Base-by-base conservation (phyloP, 2,797 vertebrate species). In the Crocidura indochinensis region DNA sequence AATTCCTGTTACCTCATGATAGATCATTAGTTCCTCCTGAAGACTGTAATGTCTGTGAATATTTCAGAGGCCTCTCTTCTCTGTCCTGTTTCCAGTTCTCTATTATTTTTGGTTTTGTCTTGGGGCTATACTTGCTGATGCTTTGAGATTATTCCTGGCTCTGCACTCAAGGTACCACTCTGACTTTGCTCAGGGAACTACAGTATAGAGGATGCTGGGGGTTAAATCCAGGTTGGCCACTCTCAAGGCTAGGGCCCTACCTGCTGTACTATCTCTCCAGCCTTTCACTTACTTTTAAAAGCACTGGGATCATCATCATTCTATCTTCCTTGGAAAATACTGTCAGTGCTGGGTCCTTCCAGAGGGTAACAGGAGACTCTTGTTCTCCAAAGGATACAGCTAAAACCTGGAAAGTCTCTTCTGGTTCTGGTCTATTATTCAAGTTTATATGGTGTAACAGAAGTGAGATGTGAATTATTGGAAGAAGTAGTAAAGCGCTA, bases 81-180 rank as follows among this genome's bases (percentile, higher is more conserved):
- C 27, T 75, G 19, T 87, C 15, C 31, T 91, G 4, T 67, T 94
- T 93, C 92, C 85, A 31, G 8, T 88, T 86, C 91, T 87, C 15
- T 81, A 72, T 93, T 90, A 44, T 60, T 74, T 84, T 87, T 83
- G 60, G 72, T 38, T 38, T 38, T 38, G 38, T 38, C 38, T 38
- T 38, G 38, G 38, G 38, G 38, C 2, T 38, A 2, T 38, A 38
- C 38, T 38, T 38, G 38, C 38, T 38, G 38, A 38, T 38, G 38
- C 38, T 38, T 38, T 38, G 38, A 38, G 38, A 38, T 38, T 38
- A 38, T 5, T 38, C 38, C 38, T 38, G 38, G 38, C 38, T 38
- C 38, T 38, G 38, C 38, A 38, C 5, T 5, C 38, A 38, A 38
- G 38, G 38, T 38, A 38, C 38, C 5, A 38, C 38, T 38, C 38